These are phyloP conservation scores for Mactra quadrangularis DNA, from an alignment of 1,140 invertebrate genomes.

Conservation along the genomic window DNA sequence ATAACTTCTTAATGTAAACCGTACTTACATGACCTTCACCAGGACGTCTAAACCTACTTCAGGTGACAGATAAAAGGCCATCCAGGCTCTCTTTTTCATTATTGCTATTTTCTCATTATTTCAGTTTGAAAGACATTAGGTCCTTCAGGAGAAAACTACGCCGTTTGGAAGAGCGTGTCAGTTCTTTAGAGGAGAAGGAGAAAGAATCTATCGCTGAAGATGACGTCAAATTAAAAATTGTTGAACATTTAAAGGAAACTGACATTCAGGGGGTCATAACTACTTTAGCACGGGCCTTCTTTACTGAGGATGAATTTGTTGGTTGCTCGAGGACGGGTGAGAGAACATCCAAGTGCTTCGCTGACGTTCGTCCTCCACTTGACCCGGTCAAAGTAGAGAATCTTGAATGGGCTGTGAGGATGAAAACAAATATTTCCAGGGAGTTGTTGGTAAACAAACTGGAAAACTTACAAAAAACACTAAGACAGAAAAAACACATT, in stretches of 20 bases:
- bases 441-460: conserved; percentile 26
- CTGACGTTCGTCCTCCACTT: conserved; percentile 23
- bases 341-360: conserved; percentile 27
- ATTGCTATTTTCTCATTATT: conserved; percentile 22
- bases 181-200: conserved; percentile 20
- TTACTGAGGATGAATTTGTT: conserved; percentile 19
- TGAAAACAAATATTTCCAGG: conserved; percentile 4
- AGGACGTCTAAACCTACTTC: too few species aligned
- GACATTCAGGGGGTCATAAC: not conserved
- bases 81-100: too few species aligned
- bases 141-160: conserved; percentile 25
- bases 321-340: conserved; percentile 22
- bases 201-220: not conserved
- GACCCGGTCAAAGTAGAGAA: not conserved
- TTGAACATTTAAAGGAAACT: conserved; percentile 20
- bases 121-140: conserved; percentile 11
- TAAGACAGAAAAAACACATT: conserved; percentile 16
- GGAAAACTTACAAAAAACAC: conserved; percentile 31
- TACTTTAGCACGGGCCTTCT: conserved; percentile 21
- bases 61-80: too few species aligned
- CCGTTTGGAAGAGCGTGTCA: conserved; percentile 25
- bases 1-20: too few species aligned
- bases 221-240: conserved; percentile 11
- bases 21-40: too few species aligned
- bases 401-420: conserved; percentile 12